Evolutionary conservation across 2,888 invertebrate species (phyloP), one percentile per base, ranked within the genome.

Genomic region (Thera britannica): DNA sequence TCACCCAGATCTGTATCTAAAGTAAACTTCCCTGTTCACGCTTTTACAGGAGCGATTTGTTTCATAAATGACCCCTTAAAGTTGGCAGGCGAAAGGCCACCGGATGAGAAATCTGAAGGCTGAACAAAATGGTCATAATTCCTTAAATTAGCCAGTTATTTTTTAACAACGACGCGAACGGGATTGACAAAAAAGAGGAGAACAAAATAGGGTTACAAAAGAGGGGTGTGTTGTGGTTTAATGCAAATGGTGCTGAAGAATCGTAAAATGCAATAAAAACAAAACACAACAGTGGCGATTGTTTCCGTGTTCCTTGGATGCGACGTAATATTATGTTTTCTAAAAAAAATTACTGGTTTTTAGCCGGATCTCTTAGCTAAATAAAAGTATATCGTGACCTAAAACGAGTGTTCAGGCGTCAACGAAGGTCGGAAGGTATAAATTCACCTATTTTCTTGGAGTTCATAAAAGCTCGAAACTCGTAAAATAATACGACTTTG

Each of bases 401-500:
- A 3, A 36, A 55, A 55, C 36, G 11, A 46, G 49, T 5, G 9
- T 54, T 23, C 52, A 56, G 49, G 12, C 54, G 46, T 46, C n/a
- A 2, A 58, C 49, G 6, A 54, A 44, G 55, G 54, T 62, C 56
- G 61, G 62, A 66, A 70, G 63, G 60, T 55, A 72, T 68, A 72
- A 69, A 74, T 70, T 71, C 64, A 46, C 62, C 62, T 72, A 74
- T 70, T 61, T 70, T 54, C 7, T 46, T 8, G 41, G 68, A 51
- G 61, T 68, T 63, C 74, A 70, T 68, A 72, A 73, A 73, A 66
- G 60, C 68, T 63, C 54, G 66, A 66, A 57, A 60, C 63, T 73
- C 73, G 69, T 75, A 71, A 77, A 77, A 77, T 75, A 70, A 75
- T 72, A 73, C 70, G 67, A 64, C 72, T 63, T 61, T 70, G 68